Evolutionary conservation across 1,140 invertebrate genomes (phyloP), one percentile per base, ranked within the genome.

Genomic region (Chironomus tepperi): DNA sequence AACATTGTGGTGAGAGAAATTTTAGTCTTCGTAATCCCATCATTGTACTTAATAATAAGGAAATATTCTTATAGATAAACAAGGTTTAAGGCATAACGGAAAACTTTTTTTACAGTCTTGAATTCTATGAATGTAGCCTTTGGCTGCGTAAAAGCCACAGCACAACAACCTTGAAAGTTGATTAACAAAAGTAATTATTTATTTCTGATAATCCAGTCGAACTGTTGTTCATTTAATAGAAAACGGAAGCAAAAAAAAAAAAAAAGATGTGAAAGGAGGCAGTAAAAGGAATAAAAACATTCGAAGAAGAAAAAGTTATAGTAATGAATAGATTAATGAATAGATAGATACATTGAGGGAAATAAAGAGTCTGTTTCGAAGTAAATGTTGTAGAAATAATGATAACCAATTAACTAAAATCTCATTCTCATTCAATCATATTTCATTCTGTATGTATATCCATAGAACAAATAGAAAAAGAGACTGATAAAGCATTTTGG

Each of bases 321-420:
- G 24, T 34, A 34, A 34, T 34, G 24, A 34, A 34, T 34, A 34
- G 24, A 34, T 34, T 34, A 34, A 34, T 34, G 24, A 34, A 34
- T 34, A 34, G 24, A 34, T 34, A 34, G 24, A 34, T 34, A 34
- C 24, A 34, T 34, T 34, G 24, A 34, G 24, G 5, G 5, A 34
- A 34, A 34, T 34, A 34, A 34, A 34, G 24, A 34, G 24, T 34
- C 24, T 34, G 12, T 57, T 57, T 15, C 12, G 12, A n/a, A 57
- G 47, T 57, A 57, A 57, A 57, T 57, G 47, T 57, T 57, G 47
- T 57, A 57, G 47, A 57, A 57, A 57, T 57, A 57, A 57, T 57
- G 47, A 57, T 57, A 57, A 57, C 47, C 47, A 57, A 57, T 57
- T 57, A 57, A 57, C 10, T 57, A 57, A 57, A 57, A 57, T 57